Percentiles rank a stretch among this genome's conserved stretches.
These are phyloP conservation scores for Sebastes oblongus DNA, from an alignment of 2,797 vertebrate species.

Conservation along the genomic window DNA sequence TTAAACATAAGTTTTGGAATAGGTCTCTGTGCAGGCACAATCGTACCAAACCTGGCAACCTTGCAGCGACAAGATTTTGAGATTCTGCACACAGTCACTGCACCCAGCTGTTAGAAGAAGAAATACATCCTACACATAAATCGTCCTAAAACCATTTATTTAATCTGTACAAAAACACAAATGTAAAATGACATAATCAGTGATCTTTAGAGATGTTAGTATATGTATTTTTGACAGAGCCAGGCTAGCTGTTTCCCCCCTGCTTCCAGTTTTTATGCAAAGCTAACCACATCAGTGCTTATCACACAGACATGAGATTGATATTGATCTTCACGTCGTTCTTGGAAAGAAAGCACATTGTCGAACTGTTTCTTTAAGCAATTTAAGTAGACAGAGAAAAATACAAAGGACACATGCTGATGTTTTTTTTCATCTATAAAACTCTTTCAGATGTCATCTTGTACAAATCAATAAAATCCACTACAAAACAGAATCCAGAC, in stretches of 20 bases:
- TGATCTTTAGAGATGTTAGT: neutral
- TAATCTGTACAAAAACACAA: neutral
- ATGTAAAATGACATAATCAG: neutral
- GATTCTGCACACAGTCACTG: neutral
- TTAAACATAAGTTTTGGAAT: neutral
- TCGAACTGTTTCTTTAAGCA: conserved; percentile 35
- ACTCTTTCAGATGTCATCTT: neutral
- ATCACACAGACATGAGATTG: neutral
- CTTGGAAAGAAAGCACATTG: neutral
- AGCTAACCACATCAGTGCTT: neutral
- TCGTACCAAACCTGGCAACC: neutral
- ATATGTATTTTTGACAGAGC: neutral
- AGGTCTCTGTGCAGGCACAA: neutral
- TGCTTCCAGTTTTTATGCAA: neutral
- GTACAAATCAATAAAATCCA: conserved; percentile 31
- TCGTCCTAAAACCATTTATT: neutral
- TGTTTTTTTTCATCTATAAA: neutral
- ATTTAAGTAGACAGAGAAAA: neutral
- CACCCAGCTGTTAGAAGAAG: neutral
- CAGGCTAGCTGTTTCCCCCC: neutral
- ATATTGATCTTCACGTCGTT: neutral
- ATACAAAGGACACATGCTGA: conserved; percentile 13
- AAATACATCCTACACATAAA: neutral
- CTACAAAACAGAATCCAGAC: conserved; percentile 23
- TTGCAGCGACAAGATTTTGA: neutral